Evolutionary conservation across 1,140 invertebrate genomes (phyloP).

Genomic region (Drosophila sulfurigaster): DNA sequence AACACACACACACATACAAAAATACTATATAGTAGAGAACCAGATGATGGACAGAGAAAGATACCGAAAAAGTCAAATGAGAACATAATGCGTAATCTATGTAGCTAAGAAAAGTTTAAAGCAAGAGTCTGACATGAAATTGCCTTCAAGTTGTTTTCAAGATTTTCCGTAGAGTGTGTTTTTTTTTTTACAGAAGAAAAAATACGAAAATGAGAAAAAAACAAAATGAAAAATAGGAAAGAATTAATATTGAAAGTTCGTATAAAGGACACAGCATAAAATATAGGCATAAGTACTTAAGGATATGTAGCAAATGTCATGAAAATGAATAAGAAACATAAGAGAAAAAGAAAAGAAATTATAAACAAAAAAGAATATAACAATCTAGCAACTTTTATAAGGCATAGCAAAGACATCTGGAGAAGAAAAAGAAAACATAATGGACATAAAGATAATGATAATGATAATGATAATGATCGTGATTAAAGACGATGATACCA

Average conservation of each 20-base stretch:
- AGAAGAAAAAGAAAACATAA: conserved; percentile 10
- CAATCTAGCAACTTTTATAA: conserved; percentile 69
- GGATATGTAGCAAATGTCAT: conserved; percentile 10
- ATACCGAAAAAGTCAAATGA: neutral
- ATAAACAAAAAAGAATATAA: conserved; percentile 35
- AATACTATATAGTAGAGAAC: conserved; percentile 9
- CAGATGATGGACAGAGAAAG: conserved; percentile 1
- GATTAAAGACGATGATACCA: conserved; percentile 42
- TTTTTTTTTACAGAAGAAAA: conserved; percentile 30
- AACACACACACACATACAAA: conserved; percentile 13
- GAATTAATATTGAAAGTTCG: conserved; percentile 48
- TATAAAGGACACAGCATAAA: conserved; percentile 36
- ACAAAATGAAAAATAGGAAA: neutral
- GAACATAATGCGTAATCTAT: conserved; percentile 41
- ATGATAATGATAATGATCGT: conserved; percentile 34
- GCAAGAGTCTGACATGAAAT: conserved; percentile 82
- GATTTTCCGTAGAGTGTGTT: conserved; percentile 38
- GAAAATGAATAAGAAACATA: conserved; percentile 1
- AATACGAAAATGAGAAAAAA: conserved; percentile 22
- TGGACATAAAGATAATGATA: conserved; percentile 24
- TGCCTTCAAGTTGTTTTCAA: conserved; percentile 70
- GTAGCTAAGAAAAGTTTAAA: conserved; percentile 53
- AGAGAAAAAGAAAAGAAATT: neutral
- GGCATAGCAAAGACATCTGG: conserved; percentile 27
- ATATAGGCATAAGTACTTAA: conserved; percentile 35